Base-by-base conservation (phyloP, 1,140 invertebrate species). In the Tetragonula clypearis region DNA sequence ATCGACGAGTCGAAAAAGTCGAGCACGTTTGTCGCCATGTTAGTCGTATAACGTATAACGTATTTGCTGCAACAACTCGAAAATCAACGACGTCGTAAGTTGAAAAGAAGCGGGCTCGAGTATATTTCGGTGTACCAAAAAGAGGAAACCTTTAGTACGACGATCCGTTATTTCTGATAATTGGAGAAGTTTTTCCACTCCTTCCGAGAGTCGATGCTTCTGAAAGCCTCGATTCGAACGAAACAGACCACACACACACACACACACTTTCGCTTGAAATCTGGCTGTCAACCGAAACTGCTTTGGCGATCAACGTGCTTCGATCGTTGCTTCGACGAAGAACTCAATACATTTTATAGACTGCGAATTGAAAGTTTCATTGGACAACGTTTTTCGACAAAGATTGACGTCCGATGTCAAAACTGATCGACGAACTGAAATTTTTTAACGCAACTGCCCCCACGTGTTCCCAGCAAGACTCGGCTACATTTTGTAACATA, bases 401-500 rank as follows among this genome's bases (percentile, higher is more conserved):
- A 2, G 14, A 19, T 17, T 14, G 8, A 79, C 0, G 9, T 41
- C 26, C 1, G 9, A 9, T 30, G 30, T 30, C 30, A 30, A 30
- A 30, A 30, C 30, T 30, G 30, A 58, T 35, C 55, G 14, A 15
- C 30, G 21, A 8, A 35, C 41, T 30, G 62, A 21, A 21, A 30
- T 30, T 30, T 41, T 55, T 35, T 35, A 35, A 17, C 2, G 35
- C 15, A 56, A 76, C 49, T 74, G 58, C 80, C 30, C 30, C 30
- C 71, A 53, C 23, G 26, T 21, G n/a, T 66, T 65, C 19, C 56
- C 62, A 21, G n/a, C 23, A 30, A 77, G 23, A 58, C 30, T 65
- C 23, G 75, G 53, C 17, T 23, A 78, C 56, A 35, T 35, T 53
- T 30, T 49, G 74, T 76, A 84, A 69, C n/a, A 79, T 79, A 79